phyloP scores from a whole-genome alignment of 2,113 vertebrate species.

The Phyllostomus discolor region DNA sequence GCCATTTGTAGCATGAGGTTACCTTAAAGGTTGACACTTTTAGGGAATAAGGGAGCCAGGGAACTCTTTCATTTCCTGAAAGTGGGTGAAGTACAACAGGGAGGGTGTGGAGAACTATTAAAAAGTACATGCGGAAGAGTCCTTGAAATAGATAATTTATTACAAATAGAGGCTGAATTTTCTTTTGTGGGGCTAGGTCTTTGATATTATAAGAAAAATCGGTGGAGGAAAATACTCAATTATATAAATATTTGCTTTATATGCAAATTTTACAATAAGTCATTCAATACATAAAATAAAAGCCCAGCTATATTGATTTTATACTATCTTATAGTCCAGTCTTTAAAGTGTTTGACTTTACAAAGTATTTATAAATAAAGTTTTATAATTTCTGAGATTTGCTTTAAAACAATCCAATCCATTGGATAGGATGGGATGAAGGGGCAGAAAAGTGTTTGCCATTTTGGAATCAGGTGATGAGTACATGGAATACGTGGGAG shows the following conservation, averaged over 20 bases:
- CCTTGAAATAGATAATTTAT: not conserved
- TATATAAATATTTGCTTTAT: constrained; percentile 10
- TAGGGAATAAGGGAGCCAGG: not conserved
- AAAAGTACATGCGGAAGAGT: not conserved
- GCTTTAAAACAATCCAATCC: not conserved
- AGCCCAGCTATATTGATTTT: not conserved
- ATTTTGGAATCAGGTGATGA: not conserved
- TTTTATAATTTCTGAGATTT: not conserved
- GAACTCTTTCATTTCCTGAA: not conserved
- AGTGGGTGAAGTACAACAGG: not conserved
- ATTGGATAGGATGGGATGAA: not conserved
- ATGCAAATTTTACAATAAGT: not conserved
- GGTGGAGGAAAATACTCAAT: not conserved
- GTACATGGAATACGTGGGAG: not conserved
- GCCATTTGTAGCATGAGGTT: not conserved
- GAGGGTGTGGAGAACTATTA: not conserved
- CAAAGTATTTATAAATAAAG: not conserved
- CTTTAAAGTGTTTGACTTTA: constrained; percentile 24
- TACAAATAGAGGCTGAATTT: not conserved
- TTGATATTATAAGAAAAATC: constrained; percentile 7
- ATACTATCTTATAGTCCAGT: not conserved
- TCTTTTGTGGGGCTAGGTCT: not conserved
- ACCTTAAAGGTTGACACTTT: not conserved
- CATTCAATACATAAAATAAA: not conserved
- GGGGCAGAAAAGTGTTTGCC: not conserved